Percentiles rank a stretch among this genome's conserved stretches.
Evolutionary conservation across 64 coral and sea anemone species (phyloP).

Genomic region (Porites lutea): DNA sequence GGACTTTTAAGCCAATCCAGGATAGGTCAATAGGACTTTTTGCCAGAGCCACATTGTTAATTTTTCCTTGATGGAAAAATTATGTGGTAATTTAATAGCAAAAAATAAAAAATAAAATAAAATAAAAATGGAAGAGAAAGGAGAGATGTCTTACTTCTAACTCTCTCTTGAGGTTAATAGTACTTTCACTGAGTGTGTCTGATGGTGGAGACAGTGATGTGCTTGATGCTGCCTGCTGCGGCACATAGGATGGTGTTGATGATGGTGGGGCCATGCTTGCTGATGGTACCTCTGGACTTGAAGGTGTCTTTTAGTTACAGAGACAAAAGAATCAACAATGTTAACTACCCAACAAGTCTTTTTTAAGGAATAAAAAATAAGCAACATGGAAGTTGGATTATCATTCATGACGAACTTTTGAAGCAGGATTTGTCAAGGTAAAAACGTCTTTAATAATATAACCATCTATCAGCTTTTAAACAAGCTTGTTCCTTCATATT

Average conservation of each 20-base stretch:
- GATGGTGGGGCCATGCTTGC: slow-evolving; percentile 49
- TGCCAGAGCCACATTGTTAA: too few relatives aligned
- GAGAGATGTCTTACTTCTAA: slow-evolving; percentile 58
- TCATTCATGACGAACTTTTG: too few relatives aligned
- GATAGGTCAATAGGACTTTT: too few relatives aligned
- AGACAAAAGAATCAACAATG: background rate
- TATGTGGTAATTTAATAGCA: background rate
- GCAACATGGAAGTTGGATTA: too few relatives aligned
- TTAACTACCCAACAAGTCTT: too few relatives aligned
- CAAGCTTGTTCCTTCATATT: too few relatives aligned
- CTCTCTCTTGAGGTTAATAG: slow-evolving; percentile 90
- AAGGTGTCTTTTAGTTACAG: slow-evolving; percentile 1
- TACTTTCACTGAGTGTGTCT: slow-evolving; percentile 82
- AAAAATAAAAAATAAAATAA: background rate
- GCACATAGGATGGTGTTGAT: slow-evolving; percentile 68
- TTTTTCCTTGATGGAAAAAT: too few relatives aligned
- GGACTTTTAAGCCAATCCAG: too few relatives aligned
- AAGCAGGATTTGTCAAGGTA: too few relatives aligned
- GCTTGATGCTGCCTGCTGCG: slow-evolving; percentile 10
- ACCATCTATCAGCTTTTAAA: too few relatives aligned
- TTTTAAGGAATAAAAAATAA: too few relatives aligned
- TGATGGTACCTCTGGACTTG: slow-evolving; percentile 49
- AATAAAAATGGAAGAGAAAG: background rate
- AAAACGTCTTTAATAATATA: too few relatives aligned
- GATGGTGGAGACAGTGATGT: slow-evolving; percentile 42